Evolutionary conservation across 2,888 invertebrate species (phyloP).

Genomic region (Lottia gigantea): DNA sequence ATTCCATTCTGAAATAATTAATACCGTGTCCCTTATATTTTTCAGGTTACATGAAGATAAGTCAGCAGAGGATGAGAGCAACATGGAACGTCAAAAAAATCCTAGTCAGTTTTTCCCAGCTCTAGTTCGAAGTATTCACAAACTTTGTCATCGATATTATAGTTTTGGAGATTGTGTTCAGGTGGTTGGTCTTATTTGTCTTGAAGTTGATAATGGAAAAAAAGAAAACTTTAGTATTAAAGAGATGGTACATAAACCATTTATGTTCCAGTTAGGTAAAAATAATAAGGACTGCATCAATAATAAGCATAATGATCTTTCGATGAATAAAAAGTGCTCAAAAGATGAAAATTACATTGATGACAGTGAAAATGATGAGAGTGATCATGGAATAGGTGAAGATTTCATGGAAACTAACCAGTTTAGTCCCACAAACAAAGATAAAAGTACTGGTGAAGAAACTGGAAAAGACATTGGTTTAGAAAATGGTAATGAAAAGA

Average conservation of each 20-base stretch:
- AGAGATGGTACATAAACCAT: slow-evolving; percentile 27
- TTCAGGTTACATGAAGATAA: slow-evolving; percentile 3
- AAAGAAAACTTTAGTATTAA: slow-evolving; percentile 36
- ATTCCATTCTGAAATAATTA: too few relatives aligned
- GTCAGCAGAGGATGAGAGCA: not conserved
- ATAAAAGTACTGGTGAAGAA: not conserved
- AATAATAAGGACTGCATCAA: slow-evolving; percentile 12
- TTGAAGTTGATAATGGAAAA: slow-evolving; percentile 32
- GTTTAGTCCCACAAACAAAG: not conserved
- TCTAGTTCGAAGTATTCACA: slow-evolving; percentile 2
- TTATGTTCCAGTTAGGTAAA: slow-evolving; percentile 19
- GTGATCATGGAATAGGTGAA: slow-evolving; percentile 12
- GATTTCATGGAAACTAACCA: not conserved
- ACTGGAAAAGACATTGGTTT: not conserved
- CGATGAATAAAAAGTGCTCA: slow-evolving; percentile 13
- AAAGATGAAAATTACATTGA: not conserved
- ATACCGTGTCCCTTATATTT: not conserved
- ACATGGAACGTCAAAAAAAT: not conserved
- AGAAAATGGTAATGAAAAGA: not conserved
- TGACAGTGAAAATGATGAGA: not conserved
- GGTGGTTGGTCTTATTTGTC: slow-evolving; percentile 33
- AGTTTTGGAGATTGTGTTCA: slow-evolving; percentile 34
- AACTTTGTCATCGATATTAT: slow-evolving; percentile 32
- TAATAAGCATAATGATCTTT: slow-evolving; percentile 13
- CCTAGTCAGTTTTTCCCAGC: not conserved